A percentile compares a stretch with the other conserved stretches of the same genome.
Evolutionary conservation across 2,888 invertebrate genomes (phyloP).

Genomic region (Heliconius ethilla): DNA sequence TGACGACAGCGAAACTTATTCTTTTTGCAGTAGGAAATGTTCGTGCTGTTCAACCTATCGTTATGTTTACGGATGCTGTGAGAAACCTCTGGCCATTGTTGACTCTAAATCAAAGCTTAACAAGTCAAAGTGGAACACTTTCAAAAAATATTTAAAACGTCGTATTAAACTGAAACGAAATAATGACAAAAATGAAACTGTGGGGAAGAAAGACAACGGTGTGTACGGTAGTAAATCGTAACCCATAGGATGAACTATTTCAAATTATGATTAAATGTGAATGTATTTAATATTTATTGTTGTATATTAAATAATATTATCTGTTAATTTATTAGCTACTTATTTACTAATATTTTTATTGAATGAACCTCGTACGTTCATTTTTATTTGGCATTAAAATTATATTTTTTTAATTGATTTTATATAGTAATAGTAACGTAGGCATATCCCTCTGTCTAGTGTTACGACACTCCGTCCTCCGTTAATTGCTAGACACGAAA

Average conservation of each 20-base stretch:
- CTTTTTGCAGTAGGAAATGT: slow-evolving; percentile 53
- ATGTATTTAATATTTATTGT: neutral
- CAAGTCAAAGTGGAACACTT: slow-evolving; percentile 60
- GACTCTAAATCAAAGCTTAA: slow-evolving; percentile 58
- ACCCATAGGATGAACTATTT: too few species aligned
- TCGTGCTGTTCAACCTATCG: slow-evolving; percentile 54
- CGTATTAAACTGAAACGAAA: slow-evolving; percentile 50
- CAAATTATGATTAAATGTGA: neutral
- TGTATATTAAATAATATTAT: neutral
- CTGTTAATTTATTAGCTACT: neutral
- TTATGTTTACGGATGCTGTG: slow-evolving; percentile 48
- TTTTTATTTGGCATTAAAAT: neutral
- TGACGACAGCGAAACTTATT: slow-evolving; percentile 52
- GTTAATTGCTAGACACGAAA: too few species aligned
- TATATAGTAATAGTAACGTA: neutral
- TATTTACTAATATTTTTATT: neutral
- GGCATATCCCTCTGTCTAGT: too few species aligned
- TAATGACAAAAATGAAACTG: slow-evolving; percentile 40
- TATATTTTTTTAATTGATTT: neutral
- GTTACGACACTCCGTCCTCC: too few species aligned
- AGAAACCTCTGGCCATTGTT: slow-evolving; percentile 60
- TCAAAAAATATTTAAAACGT: slow-evolving; percentile 55
- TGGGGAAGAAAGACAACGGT: slow-evolving; percentile 41
- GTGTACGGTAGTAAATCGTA: slow-evolving; percentile 26
- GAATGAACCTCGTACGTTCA: too few species aligned